Evolutionary conservation across 2,888 invertebrate genomes (phyloP).

Genomic region (Agriotes lineatus): DNA sequence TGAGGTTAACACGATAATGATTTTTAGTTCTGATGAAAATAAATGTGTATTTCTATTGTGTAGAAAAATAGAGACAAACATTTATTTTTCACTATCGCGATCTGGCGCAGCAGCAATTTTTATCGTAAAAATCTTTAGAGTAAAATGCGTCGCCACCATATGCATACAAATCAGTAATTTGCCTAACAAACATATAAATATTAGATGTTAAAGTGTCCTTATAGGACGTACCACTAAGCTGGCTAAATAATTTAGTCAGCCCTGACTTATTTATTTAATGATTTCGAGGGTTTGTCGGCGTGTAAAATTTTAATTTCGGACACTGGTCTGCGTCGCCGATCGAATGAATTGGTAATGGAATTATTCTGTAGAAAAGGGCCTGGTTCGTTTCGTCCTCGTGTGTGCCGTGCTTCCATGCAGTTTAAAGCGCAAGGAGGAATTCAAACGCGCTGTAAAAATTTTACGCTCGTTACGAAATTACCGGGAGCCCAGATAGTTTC

Average conservation of each 20-base stretch:
- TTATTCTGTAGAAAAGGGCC: background rate
- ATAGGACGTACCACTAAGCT: background rate
- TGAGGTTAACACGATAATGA: no score
- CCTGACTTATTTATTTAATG: constrained; percentile 28
- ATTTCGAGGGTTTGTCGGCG: constrained; percentile 13
- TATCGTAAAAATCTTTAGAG: no score
- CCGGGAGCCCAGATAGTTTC: constrained; percentile 1
- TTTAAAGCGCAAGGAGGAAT: background rate
- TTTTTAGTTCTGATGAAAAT: no score
- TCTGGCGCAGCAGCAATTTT: no score
- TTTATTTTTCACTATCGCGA: no score
- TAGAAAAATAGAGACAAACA: no score
- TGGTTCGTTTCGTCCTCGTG: background rate
- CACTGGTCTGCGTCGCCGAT: constrained; percentile 9
- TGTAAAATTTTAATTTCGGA: constrained; percentile 26
- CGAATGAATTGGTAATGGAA: constrained; percentile 5
- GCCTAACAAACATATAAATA: no score
- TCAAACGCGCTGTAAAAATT: background rate
- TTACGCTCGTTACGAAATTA: background rate
- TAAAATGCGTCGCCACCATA: background rate
- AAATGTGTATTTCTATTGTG: no score
- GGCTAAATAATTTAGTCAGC: background rate
- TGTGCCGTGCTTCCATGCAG: no score
- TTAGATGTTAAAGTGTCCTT: background rate
- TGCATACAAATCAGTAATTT: background rate